phyloP scores from a whole-genome alignment of 1,140 invertebrate genomes.

The Drosophila ficusphila region DNA sequence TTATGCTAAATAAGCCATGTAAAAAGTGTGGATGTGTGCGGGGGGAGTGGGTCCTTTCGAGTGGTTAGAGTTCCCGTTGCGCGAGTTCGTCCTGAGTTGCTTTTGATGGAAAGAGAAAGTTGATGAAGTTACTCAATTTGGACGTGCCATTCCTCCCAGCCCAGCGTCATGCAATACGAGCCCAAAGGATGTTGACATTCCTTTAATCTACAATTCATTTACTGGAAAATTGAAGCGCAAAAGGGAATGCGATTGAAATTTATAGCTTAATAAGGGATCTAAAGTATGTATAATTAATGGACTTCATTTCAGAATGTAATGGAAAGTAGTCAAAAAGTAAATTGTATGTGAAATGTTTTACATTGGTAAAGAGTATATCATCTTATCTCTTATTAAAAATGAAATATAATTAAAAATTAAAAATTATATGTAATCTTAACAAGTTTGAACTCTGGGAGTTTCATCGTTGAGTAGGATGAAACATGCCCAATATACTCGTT shows the following conservation, averaged over 20 bases:
- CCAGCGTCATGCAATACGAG: conserved; percentile 9
- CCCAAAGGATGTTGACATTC: conserved; percentile 29
- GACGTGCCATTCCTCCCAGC: not conserved
- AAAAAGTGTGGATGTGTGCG: conserved; percentile 53
- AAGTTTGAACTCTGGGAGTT: too few species aligned
- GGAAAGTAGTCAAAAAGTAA: too few species aligned
- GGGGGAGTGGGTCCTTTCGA: conserved; percentile 24
- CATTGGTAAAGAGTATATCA: too few species aligned
- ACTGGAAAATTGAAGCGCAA: conserved; percentile 16
- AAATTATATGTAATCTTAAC: too few species aligned
- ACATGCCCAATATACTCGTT: too few species aligned
- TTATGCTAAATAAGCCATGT: conserved; percentile 79
- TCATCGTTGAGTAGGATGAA: too few species aligned
- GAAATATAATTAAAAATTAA: too few species aligned
- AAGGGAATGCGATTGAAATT: conserved; percentile 14
- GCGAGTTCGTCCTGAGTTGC: conserved; percentile 18
- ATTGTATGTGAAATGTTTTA: too few species aligned
- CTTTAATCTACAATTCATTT: conserved; percentile 32
- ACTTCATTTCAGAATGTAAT: too few species aligned
- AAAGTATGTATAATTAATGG: not conserved
- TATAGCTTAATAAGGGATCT: conserved; percentile 16
- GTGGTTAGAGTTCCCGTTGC: conserved; percentile 24
- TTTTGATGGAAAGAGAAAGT: conserved; percentile 43
- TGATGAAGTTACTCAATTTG: conserved; percentile 45
- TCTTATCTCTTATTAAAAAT: too few species aligned